phyloP scores from a whole-genome alignment of 2,113 vertebrate genomes.

The Sialia sialis region DNA sequence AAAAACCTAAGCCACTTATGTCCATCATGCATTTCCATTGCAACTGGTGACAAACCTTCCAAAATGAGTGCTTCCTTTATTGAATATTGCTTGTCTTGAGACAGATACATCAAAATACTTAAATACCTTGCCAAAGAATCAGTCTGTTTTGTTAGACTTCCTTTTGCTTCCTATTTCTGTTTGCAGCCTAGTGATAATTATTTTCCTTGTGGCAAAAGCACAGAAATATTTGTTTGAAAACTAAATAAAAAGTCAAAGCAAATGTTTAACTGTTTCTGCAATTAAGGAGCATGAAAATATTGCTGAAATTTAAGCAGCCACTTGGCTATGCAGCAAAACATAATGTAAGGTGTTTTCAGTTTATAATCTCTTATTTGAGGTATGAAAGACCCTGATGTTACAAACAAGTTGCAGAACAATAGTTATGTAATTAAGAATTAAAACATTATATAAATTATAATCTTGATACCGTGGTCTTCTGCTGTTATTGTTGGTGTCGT shows the following conservation, averaged over 20 bases:
- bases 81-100: neutral
- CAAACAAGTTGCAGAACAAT: neutral
- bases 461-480: neutral
- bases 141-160: neutral
- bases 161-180: neutral
- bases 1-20: neutral
- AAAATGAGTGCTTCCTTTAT: neutral
- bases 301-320: neutral
- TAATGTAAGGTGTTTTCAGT: neutral
- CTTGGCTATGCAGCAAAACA: neutral
- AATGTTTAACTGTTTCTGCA: neutral
- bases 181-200: neutral
- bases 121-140: neutral
- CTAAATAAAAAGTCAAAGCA: neutral
- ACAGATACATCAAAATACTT: neutral
- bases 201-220: neutral
- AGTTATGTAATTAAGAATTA: neutral
- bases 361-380: neutral
- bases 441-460: neutral
- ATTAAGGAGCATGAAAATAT: neutral
- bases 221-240: neutral
- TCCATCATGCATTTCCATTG: neutral
- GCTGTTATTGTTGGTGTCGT: neutral
- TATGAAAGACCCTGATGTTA: neutral
- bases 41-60: neutral